Evolutionary conservation across 2,113 vertebrate species (phyloP).

Genomic region (Zosterops pallidus): DNA sequence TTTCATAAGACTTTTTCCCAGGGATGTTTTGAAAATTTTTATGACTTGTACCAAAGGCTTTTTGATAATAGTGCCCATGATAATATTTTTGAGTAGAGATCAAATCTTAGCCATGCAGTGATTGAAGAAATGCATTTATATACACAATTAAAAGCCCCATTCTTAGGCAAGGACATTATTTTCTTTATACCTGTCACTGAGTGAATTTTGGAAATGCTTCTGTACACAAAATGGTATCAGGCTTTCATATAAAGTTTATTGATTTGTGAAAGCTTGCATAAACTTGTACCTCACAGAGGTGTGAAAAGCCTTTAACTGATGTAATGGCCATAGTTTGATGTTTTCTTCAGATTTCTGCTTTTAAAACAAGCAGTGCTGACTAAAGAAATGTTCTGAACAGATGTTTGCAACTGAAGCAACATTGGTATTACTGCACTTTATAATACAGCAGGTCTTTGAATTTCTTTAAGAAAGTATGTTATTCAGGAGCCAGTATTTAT

Average conservation of each 20-base stretch:
- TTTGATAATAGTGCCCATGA: neutral
- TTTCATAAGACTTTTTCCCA: neutral
- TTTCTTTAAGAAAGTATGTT: slow-evolving; percentile 35
- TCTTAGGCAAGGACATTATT: neutral
- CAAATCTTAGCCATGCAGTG: neutral
- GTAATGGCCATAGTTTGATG: slow-evolving; percentile 40
- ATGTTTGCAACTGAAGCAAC: slow-evolving; percentile 28
- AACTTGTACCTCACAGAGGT: slow-evolving; percentile 35
- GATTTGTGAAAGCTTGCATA: slow-evolving; percentile 28
- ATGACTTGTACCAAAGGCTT: neutral
- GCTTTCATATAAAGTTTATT: slow-evolving; percentile 44
- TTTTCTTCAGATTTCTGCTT: slow-evolving; percentile 61
- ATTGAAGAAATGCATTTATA: neutral
- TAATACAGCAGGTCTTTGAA: slow-evolving; percentile 51
- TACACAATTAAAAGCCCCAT: neutral
- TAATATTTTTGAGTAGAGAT: neutral
- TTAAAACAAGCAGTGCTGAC: slow-evolving; percentile 55
- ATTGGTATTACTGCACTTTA: slow-evolving; percentile 22
- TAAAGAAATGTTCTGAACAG: slow-evolving; percentile 68
- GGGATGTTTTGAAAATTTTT: neutral
- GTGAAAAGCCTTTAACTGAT: slow-evolving; percentile 59
- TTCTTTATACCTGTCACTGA: neutral
- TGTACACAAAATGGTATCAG: neutral
- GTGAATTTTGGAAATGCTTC: neutral
- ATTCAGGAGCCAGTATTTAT: slow-evolving; percentile 43